Evolutionary conservation across 2,797 vertebrate genomes (phyloP).

Genomic region (Poecilia gillii): DNA sequence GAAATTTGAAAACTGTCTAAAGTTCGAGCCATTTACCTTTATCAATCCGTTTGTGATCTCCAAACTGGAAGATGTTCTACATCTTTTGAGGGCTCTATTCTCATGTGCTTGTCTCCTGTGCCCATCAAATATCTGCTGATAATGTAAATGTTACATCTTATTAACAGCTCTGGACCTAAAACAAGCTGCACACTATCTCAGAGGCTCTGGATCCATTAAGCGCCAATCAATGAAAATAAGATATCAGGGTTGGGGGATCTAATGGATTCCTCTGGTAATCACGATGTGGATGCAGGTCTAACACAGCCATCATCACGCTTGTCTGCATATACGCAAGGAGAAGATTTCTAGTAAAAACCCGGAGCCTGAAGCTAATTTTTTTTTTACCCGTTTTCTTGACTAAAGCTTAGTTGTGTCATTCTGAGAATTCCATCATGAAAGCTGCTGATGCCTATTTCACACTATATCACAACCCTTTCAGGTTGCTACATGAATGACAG

Average conservation of each 20-base stretch:
- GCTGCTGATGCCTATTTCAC: constrained; percentile 52
- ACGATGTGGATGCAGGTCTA: constrained; percentile 2
- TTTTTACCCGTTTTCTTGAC: constrained; percentile 38
- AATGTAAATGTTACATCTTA: constrained; percentile 70
- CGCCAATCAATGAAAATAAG: constrained; percentile 65
- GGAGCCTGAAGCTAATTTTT: constrained; percentile 6
- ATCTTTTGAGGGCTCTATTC: constrained; percentile 59
- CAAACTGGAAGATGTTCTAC: constrained; percentile 58
- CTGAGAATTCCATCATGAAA: constrained; percentile 70
- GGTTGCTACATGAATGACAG: constrained; percentile 70
- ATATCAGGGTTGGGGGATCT: constrained; percentile 58
- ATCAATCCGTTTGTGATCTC: constrained; percentile 15
- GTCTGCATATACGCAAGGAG: not conserved
- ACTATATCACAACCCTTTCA: constrained; percentile 60
- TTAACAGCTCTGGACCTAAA: constrained; percentile 59
- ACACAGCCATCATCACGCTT: constrained; percentile 21
- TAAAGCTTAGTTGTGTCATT: constrained; percentile 54
- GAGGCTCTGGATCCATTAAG: constrained; percentile 60
- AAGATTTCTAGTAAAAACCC: not conserved
- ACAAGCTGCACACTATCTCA: constrained; percentile 44
- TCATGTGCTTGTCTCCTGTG: constrained; percentile 63
- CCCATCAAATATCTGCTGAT: constrained; percentile 70
- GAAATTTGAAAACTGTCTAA: not conserved
- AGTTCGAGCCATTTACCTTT: not conserved
- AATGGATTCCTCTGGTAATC: constrained; percentile 57